Evolutionary conservation across 2,888 invertebrate genomes (phyloP).

Genomic region (Bellardia pandia): DNA sequence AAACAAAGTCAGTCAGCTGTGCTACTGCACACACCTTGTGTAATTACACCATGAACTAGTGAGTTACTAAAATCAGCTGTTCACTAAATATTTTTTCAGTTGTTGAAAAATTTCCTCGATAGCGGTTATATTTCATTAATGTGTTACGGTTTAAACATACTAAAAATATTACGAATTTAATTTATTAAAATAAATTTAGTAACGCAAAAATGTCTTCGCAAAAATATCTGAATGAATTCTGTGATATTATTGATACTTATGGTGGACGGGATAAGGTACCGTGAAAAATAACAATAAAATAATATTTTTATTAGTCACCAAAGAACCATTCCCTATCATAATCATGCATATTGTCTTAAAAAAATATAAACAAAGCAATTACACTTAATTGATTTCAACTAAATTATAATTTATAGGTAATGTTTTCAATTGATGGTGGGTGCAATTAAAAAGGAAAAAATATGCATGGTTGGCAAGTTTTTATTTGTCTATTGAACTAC

Average conservation of each 20-base stretch:
- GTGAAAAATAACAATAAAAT: background rate
- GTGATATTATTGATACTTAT: slow-evolving; percentile 91
- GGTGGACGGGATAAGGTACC: slow-evolving; percentile 93
- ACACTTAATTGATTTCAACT: slow-evolving; percentile 59
- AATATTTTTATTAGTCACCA: background rate
- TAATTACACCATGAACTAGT: background rate
- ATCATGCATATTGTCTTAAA: background rate
- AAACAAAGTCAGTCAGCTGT: too few relatives aligned
- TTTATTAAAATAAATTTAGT: slow-evolving; percentile 6
- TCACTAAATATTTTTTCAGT: slow-evolving; percentile 44
- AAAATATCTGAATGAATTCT: slow-evolving; percentile 86
- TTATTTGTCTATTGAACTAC: slow-evolving; percentile 1
- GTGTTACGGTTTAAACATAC: background rate
- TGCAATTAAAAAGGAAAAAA: slow-evolving; percentile 11
- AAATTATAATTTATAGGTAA: slow-evolving; percentile 1
- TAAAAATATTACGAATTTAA: background rate
- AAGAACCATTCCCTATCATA: background rate
- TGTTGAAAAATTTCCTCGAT: slow-evolving; percentile 49
- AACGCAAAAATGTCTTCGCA: slow-evolving; percentile 76
- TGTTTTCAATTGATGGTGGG: slow-evolving; percentile 38
- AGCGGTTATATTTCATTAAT: slow-evolving; percentile 16
- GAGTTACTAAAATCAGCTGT: slow-evolving; percentile 40
- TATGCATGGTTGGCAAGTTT: slow-evolving; percentile 64
- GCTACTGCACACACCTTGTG: too few relatives aligned
- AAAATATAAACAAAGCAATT: slow-evolving; percentile 54